A percentile compares a stretch with the other conserved stretches of the same genome.
phyloP scores from a whole-genome alignment of 2,797 vertebrate species.

The Sebastes steindachneri region DNA sequence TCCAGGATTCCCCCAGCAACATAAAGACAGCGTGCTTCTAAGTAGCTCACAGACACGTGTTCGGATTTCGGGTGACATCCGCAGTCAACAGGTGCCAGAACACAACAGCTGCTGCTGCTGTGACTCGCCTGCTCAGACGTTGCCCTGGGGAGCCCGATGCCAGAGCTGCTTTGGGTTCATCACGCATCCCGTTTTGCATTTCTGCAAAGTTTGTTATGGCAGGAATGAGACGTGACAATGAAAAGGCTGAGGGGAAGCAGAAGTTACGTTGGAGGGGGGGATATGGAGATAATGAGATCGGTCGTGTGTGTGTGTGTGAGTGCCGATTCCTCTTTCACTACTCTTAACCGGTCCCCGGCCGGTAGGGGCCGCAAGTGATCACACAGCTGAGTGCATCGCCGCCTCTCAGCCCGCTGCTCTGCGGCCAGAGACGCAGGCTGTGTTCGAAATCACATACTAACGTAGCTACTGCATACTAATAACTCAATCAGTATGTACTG shows the following conservation, averaged over 20 bases:
- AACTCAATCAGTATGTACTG: background rate
- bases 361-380: background rate
- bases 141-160: slow-evolving; percentile 46
- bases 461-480: background rate
- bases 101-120: slow-evolving; percentile 52
- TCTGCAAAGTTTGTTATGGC: slow-evolving; percentile 32
- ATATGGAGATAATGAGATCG: background rate
- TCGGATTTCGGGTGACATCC: slow-evolving; percentile 40
- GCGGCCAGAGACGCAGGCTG: background rate
- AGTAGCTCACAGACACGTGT: slow-evolving; percentile 34
- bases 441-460: background rate
- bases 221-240: slow-evolving; percentile 26
- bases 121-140: slow-evolving; percentile 33
- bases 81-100: slow-evolving; percentile 48
- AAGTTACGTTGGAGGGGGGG: background rate
- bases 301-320: background rate
- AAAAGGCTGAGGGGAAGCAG: background rate
- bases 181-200: slow-evolving; percentile 25
- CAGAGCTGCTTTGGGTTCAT: slow-evolving; percentile 45
- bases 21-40: slow-evolving; percentile 3
- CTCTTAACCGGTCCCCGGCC: background rate
- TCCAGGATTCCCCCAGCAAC: slow-evolving; percentile 10
- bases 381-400: background rate
- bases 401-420: too few relatives aligned
- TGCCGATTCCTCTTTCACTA: background rate